These are phyloP conservation scores for Symphodus melops DNA, from an alignment of 2,113 vertebrate species.

Conservation along the genomic window DNA sequence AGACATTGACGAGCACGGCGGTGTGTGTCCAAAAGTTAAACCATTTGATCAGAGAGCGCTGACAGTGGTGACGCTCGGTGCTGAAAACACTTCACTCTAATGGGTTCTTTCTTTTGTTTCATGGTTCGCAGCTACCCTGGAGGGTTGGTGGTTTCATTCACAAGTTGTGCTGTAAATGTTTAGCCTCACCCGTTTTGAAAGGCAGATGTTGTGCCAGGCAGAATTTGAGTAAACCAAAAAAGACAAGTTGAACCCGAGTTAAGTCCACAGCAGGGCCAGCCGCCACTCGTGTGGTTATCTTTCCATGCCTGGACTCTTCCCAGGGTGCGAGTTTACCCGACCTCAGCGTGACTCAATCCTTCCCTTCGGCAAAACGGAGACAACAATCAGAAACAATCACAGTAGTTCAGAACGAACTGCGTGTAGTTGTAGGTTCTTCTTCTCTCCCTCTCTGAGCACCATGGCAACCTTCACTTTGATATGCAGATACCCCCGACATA, in stretches of 20 bases:
- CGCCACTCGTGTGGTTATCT: conserved; percentile 58
- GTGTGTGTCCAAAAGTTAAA: too few species aligned
- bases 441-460: conserved; percentile 45
- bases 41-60: too few species aligned
- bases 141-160: not conserved
- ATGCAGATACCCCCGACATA: conserved; percentile 74
- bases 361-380: conserved; percentile 19
- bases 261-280: conserved; percentile 45
- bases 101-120: too few species aligned
- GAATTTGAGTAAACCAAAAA: conserved; percentile 40
- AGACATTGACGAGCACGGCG: too few species aligned
- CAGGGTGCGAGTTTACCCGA: conserved; percentile 45
- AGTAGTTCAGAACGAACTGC: conserved; percentile 52
- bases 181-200: not conserved
- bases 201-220: conserved; percentile 18
- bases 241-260: conserved; percentile 25
- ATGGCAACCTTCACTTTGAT: conserved; percentile 79
- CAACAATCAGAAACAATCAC: conserved; percentile 59
- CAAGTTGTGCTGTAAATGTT: not conserved
- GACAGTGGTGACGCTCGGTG: too few species aligned
- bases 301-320: conserved; percentile 52
- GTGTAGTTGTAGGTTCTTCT: conserved; percentile 48
- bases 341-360: conserved; percentile 60
- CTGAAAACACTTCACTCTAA: too few species aligned
- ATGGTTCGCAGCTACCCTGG: not conserved